These are phyloP conservation scores for Prorops nasuta DNA, from an alignment of 1,140 invertebrate species.

Conservation along the genomic window DNA sequence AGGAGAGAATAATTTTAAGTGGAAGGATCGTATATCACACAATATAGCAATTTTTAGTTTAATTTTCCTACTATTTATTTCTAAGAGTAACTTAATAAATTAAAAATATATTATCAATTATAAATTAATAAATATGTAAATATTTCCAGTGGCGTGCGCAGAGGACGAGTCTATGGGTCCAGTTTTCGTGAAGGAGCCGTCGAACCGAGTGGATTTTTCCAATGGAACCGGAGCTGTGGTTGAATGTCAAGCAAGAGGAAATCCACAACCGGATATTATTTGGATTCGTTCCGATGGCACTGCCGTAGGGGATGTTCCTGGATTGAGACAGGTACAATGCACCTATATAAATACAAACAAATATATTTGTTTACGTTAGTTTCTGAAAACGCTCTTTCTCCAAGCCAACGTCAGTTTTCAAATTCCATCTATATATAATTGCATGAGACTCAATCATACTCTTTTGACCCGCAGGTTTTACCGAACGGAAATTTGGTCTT, in stretches of 20 bases:
- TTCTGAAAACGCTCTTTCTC: no score
- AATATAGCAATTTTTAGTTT: no score
- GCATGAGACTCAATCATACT: no score
- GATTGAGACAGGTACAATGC: constrained; percentile 70
- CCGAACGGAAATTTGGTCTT: constrained; percentile 92
- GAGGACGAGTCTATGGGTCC: constrained; percentile 80
- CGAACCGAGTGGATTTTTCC: constrained; percentile 87
- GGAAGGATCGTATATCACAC: no score
- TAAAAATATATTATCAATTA: no score
- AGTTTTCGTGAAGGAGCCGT: constrained; percentile 88
- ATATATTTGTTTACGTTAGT: background rate
- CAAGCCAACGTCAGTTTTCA: no score
- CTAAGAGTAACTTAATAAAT: no score
- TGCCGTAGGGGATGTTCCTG: constrained; percentile 84
- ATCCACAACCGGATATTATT: constrained; percentile 86
- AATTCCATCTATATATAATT: no score
- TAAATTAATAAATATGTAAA: no score
- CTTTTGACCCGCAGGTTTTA: constrained; percentile 65
- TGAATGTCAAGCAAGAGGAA: constrained; percentile 87
- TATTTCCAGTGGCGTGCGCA: constrained; percentile 42
- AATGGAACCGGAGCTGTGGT: constrained; percentile 91
- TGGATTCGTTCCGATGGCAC: constrained; percentile 87
- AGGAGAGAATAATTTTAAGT: no score
- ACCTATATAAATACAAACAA: background rate
- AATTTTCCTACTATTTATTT: no score